Conservation (phyloP, 2,113 vertebrate species). For the Aspiorhynchus laticeps region DNA sequence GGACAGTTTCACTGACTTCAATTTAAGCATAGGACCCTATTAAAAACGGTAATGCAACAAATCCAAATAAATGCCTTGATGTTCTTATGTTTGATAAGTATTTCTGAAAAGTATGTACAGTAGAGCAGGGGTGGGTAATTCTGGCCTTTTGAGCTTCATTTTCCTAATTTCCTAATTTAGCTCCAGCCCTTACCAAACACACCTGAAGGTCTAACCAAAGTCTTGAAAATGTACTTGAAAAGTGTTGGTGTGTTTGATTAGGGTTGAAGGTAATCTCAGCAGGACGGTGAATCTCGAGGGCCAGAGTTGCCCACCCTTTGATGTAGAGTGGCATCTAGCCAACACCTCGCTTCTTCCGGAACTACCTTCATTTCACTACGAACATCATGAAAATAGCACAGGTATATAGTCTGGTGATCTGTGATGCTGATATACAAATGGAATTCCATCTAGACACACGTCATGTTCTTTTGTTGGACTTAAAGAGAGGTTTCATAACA, state of each 20-base stretch:
- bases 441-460: background rate
- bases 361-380: background rate
- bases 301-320: background rate
- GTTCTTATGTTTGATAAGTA: background rate
- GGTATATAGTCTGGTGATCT: background rate
- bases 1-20: background rate
- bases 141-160: background rate
- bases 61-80: background rate
- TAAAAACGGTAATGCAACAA: background rate
- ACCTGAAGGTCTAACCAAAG: background rate
- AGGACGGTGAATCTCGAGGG: too few relatives aligned
- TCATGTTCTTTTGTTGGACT: background rate
- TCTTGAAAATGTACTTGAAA: background rate
- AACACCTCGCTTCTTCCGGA: background rate
- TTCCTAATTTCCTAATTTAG: background rate
- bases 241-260: background rate
- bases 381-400: background rate
- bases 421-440: background rate
- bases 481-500: background rate
- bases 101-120: background rate
- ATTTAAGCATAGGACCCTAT: background rate
- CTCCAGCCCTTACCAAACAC: background rate
- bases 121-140: background rate
- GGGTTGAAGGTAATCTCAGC: too few relatives aligned
- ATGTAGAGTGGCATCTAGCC: background rate